Evolutionary conservation across 2,888 invertebrate genomes (phyloP).

Genomic region (Anagyrus pseudococci): DNA sequence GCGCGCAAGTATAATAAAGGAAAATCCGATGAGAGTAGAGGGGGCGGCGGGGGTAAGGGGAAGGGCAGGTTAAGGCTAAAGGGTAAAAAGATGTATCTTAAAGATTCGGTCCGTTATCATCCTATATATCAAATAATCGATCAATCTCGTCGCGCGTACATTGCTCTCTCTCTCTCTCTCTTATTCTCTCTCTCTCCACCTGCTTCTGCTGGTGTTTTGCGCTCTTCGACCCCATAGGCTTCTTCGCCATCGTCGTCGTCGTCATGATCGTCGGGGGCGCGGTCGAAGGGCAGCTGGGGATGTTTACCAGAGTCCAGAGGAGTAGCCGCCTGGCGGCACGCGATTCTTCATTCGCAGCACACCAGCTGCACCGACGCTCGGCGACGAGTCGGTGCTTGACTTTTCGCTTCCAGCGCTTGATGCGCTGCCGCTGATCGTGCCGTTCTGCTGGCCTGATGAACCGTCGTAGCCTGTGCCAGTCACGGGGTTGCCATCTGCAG

Average conservation of each 20-base stretch:
- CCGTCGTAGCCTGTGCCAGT: slow-evolving; percentile 65
- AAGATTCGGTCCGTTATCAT: too few species aligned
- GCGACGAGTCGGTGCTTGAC: slow-evolving; percentile 53
- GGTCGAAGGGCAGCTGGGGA: not conserved
- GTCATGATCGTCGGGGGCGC: not conserved
- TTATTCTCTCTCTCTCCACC: not conserved
- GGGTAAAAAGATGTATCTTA: too few species aligned
- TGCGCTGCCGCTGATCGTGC: slow-evolving; percentile 63
- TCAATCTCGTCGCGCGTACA: too few species aligned
- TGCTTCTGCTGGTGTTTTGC: slow-evolving; percentile 3
- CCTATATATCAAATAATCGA: too few species aligned
- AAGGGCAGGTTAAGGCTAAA: too few species aligned
- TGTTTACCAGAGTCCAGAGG: slow-evolving; percentile 73
- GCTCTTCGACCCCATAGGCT: not conserved
- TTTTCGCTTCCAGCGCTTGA: slow-evolving; percentile 54
- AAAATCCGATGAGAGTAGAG: too few species aligned
- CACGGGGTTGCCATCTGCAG: slow-evolving; percentile 65
- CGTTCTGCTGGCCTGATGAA: slow-evolving; percentile 64
- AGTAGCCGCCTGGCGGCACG: slow-evolving; percentile 74
- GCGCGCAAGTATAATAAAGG: too few species aligned
- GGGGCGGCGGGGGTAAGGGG: too few species aligned
- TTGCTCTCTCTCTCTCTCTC: too few species aligned
- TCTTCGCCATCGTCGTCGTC: slow-evolving; percentile 1
- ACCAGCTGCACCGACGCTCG: slow-evolving; percentile 15
- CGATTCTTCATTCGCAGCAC: slow-evolving; percentile 65